Percentiles rank a stretch among this genome's conserved stretches.
Evolutionary conservation across 2,888 invertebrate species (phyloP).

Genomic region (Rhopalosiphum nymphaeae): DNA sequence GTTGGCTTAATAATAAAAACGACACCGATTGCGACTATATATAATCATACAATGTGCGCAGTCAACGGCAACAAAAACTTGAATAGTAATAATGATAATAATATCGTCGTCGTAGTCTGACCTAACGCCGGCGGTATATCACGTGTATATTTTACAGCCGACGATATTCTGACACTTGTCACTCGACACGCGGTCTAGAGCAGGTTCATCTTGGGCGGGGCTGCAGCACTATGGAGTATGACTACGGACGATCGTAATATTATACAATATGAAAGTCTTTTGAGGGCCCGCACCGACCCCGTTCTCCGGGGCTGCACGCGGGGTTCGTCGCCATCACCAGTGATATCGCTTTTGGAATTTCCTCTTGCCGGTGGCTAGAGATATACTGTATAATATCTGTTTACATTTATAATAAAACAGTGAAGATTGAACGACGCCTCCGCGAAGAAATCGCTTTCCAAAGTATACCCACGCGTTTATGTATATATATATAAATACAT

Average conservation of each 20-base stretch:
- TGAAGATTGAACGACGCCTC: background rate
- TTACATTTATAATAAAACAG: background rate
- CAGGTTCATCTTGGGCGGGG: background rate
- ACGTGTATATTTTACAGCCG: background rate
- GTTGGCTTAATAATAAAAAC: background rate
- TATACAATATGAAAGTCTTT: background rate
- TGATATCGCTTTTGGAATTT: background rate
- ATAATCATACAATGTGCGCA: background rate
- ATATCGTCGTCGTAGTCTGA: background rate
- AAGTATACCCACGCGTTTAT: background rate
- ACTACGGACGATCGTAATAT: background rate
- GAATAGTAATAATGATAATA: background rate
- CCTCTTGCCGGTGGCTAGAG: background rate
- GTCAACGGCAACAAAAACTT: background rate
- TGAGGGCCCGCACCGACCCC: background rate
- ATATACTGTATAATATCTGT: background rate
- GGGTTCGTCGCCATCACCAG: background rate
- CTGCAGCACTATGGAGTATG: background rate
- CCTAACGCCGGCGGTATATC: background rate
- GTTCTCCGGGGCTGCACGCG: background rate
- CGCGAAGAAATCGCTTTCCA: background rate
- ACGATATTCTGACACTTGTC: constrained; percentile 4
- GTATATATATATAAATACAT: background rate
- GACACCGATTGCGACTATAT: background rate
- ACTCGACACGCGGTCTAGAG: background rate